phyloP scores from a whole-genome alignment of 2,113 vertebrate genomes.

The Argyrosomus japonicus region DNA sequence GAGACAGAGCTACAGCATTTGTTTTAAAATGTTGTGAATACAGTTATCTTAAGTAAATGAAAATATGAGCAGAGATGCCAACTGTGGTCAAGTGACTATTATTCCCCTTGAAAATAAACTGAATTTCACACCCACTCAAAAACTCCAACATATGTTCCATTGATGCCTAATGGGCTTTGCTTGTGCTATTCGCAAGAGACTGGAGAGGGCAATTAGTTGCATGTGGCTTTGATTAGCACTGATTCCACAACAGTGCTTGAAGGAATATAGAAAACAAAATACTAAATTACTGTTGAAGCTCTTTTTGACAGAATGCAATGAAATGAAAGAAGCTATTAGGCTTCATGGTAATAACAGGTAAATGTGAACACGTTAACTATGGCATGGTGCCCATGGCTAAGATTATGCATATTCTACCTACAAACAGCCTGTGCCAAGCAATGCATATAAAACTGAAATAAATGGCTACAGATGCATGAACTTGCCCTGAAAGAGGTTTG shows the following conservation, averaged over 20 bases:
- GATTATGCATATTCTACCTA: conserved; percentile 77
- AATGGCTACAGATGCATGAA: conserved; percentile 84
- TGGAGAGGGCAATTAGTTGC: conserved; percentile 76
- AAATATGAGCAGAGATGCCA: conserved; percentile 45
- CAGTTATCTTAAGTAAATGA: conserved; percentile 7
- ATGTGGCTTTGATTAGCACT: conserved; percentile 74
- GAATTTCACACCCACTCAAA: conserved; percentile 62
- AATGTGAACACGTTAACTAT: conserved; percentile 72
- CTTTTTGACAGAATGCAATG: conserved; percentile 73
- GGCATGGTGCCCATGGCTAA: conserved; percentile 65
- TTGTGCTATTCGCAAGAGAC: conserved; percentile 58
- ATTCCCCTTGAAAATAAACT: conserved; percentile 50
- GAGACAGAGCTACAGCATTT: conserved; percentile 15
- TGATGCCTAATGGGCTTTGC: conserved; percentile 67
- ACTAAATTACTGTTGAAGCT: conserved; percentile 58
- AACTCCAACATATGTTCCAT: conserved; percentile 65
- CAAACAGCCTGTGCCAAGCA: conserved; percentile 75
- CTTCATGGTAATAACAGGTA: conserved; percentile 76
- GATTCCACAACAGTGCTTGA: conserved; percentile 67
- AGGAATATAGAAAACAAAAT: conserved; percentile 69
- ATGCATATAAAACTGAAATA: conserved; percentile 82
- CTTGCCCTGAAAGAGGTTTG: conserved; percentile 84
- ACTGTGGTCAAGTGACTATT: conserved; percentile 59
- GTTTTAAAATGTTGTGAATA: conserved; percentile 21
- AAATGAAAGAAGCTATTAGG: conserved; percentile 65